Base-by-base conservation (phyloP, 2,888 invertebrate species). In the Exocentrus adspersus region DNA sequence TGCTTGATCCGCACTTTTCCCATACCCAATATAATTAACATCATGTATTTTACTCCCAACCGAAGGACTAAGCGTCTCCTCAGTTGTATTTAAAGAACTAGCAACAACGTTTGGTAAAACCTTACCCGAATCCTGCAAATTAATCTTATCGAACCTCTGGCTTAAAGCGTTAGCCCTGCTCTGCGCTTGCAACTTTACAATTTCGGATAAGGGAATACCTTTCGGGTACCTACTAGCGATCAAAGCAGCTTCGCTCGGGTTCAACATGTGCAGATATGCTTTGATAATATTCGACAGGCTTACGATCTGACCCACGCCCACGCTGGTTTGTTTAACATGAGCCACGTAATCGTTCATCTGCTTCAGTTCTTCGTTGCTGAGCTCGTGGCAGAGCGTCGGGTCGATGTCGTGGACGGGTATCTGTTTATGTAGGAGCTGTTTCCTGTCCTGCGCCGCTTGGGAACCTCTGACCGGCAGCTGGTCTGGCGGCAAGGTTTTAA, bases 361-460 rank as follows among this genome's bases (percentile, higher is more conserved):
- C 17, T 78, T 75, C 43, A 81, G 68, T 72, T 83, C 83, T 2
- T 78, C 78, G 21, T 81, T 80, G 10, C 85, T 85, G 4, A 88
- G 81, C 56, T 85, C 83, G 72, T 87, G 86, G 70, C 88, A 88
- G n/a, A 84, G 78, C 42, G 83, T 82, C 17, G 87, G 84, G 79
- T 93, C 92, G 48, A 94, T 88, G 78, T 94, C 94, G 77, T 94
- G 94, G 1, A 92, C 87, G 9, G 94, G 94, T 60, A 95, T 86
- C 83, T 95, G 95, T 65, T 92, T 92, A 75, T 94, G 91, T 3
- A 95, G 85, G 74, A 93, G 90, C 61, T 92, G 91, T 71, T 92
- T 91, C 14, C 95, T 86, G 70, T 89, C 87, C 52, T 88, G 87
- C 0, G 94, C 94, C 24, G 94, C 95, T 66, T 87, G 87, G 42